Conservation (phyloP, 2,113 vertebrate genomes). For the Atrichornis clamosus region DNA sequence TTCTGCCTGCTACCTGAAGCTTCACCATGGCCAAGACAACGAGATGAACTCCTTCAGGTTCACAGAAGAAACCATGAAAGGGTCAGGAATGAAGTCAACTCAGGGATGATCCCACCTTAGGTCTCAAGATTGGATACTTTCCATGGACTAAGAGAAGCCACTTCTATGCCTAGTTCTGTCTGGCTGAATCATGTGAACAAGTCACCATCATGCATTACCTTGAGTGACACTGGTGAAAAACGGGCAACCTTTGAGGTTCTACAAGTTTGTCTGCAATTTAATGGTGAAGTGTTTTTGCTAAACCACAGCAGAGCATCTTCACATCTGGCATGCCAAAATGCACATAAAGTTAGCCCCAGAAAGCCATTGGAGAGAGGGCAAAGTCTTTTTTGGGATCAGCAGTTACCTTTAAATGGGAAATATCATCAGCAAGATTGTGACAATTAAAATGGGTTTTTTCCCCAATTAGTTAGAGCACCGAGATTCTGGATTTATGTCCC, state of each 20-base stretch:
- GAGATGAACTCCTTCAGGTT: not conserved
- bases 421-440: not conserved
- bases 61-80: not conserved
- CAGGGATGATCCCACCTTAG: not conserved
- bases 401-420: not conserved
- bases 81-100: not conserved
- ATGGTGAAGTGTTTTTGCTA: not conserved
- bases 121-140: not conserved
- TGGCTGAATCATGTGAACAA: not conserved
- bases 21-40: rapidly evolving
- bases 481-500: not conserved
- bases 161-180: not conserved
- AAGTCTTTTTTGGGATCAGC: not conserved
- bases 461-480: not conserved
- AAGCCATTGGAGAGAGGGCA: rapidly evolving
- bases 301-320: not conserved
- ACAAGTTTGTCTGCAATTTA: not conserved
- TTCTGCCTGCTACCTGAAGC: not conserved
- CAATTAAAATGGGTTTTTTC: not conserved
- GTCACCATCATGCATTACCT: not conserved
- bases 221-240: not conserved
- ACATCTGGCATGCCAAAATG: not conserved
- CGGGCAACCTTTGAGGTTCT: not conserved
- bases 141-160: not conserved
- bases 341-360: rapidly evolving